Evolutionary conservation across 2,113 vertebrate species (phyloP), one percentile per base, ranked within the genome.

Genomic region (Poicephalus gulielmi): DNA sequence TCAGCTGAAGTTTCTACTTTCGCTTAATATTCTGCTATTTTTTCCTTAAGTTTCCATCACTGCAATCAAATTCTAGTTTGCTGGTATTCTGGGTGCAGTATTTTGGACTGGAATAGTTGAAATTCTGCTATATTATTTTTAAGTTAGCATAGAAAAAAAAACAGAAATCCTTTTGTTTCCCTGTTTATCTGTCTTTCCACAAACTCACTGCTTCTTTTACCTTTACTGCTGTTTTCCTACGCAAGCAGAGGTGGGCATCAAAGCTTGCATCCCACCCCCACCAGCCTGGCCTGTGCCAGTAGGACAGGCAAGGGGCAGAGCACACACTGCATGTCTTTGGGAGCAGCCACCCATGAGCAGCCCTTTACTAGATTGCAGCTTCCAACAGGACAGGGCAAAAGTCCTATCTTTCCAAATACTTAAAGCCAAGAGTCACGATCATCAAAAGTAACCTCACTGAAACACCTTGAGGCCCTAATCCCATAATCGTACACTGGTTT

Each of bases 181-280:
- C 3, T 37, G 3, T 62, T 93, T 46, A 5, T 50, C 27, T 79
- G 20, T 31, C 49, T 78, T 75, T 63, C 50, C 55, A 43, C 55
- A 82, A 64, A 59, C 18, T 66, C 44, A 8, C 17, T 76, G 30
- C 37, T 62, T 64, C 46, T 19, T 60, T 67, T 88, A 25, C 7
- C 31, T n/a, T 27, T 44, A 12, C 22, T 63, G n/a, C 17, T 82
- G 13, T 35, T 69, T 69, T 31, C 13, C n/a, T 24, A 1, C 20
- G 9, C 2, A 11, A 85, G 10, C 6, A 31, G 47, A 71, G 6
- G 43, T 43, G 62, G 25, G 12, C 52, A 52, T 28, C 44, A 59
- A 53, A 83, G 53, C n/a, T 44, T 2, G 0, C 33, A 67, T 37
- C 8, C n/a, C 5, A 0, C 62, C 70, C 74, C 41, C 6, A 0